Evolutionary conservation across 1,140 invertebrate genomes (phyloP).

Genomic region (Phenacoccus solenopsis): DNA sequence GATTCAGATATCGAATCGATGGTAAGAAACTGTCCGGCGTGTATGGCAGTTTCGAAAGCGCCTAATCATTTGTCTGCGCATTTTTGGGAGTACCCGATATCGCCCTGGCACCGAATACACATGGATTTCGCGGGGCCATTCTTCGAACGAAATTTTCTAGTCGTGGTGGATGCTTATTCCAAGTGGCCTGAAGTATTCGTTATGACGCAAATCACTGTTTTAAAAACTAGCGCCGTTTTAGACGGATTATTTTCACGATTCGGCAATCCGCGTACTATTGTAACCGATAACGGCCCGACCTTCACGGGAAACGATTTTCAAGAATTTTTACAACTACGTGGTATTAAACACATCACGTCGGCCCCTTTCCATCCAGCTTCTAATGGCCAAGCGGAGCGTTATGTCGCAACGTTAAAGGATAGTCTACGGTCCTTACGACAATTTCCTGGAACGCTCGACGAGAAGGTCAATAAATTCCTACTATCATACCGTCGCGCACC

Average conservation of each 20-base stretch:
- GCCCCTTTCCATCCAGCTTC: conserved; percentile 25
- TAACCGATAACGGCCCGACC: conserved; percentile 28
- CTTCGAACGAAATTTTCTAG: conserved; percentile 26
- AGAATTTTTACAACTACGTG: conserved; percentile 24
- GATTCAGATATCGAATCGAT: too few relatives aligned
- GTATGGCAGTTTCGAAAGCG: too few relatives aligned
- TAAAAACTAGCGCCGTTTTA: conserved; percentile 19
- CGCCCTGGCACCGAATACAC: conserved; percentile 33
- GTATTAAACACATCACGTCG: conserved; percentile 24
- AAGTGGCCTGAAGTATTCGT: conserved; percentile 29
- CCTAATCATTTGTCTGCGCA: too few relatives aligned
- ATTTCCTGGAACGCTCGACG: not conserved
- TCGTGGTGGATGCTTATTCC: conserved; percentile 32
- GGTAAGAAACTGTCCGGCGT: too few relatives aligned
- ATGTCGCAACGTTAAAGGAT: conserved; percentile 26
- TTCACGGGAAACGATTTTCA: conserved; percentile 28
- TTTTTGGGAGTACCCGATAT: too few relatives aligned
- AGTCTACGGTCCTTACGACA: conserved; percentile 20
- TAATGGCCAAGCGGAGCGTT: conserved; percentile 27
- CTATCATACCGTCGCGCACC: conserved; percentile 23
- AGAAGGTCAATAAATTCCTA: conserved; percentile 23
- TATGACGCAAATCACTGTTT: conserved; percentile 3
- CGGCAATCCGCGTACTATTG: conserved; percentile 26
- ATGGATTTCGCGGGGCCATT: conserved; percentile 35
- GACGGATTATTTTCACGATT: conserved; percentile 24